Base-by-base conservation (phyloP, 1,140 invertebrate genomes). In the Euura saliciscinereae region DNA sequence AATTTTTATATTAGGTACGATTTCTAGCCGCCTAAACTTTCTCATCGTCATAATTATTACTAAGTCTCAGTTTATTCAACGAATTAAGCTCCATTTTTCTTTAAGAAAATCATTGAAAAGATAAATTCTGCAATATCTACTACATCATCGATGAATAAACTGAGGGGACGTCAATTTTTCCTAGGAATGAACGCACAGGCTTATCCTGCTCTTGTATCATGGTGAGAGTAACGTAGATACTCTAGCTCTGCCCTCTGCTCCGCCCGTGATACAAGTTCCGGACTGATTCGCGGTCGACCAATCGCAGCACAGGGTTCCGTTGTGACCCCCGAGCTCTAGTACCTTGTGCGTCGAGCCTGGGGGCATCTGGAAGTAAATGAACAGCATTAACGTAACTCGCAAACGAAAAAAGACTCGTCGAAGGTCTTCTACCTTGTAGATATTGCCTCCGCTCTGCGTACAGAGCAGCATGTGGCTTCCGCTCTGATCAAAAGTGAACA, bases 231-330 rank as follows among this genome's bases (percentile, higher is more conserved):
- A 81, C 4, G 91, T 92, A 3, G 90, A 91, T 43, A 92, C 88
- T 71, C 88, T 86, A 28, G 92, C 89, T 76, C 88, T 89, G 43
- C 91, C 91, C 79, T 92, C 91, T 51, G 87, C 84, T 5, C 90
- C 88, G 45, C 91, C 91, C 66, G 91, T 91, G 65, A 92, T 87
- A 78, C 91, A 92, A 28, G 91, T 90, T 45, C 89, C 88, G 44
- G 90, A 91, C 78, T 91, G 90, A 80, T 91, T 89, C 8, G 90
- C 89, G 44, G 88, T 90, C 8, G 90, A 90, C 92, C 91, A 93
- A 79, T 93, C 91, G 67, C 91, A 91, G 44, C 91, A 91, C 6
- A 90, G 78, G 0, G 90, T 88, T 45, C 86, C 85, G 73, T 87
- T 89, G 73, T 92, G 91, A 65, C 90, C 90, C 43, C 89, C 89